Base-by-base conservation (phyloP, 2,888 invertebrate genomes). In the Halictus ligatus region DNA sequence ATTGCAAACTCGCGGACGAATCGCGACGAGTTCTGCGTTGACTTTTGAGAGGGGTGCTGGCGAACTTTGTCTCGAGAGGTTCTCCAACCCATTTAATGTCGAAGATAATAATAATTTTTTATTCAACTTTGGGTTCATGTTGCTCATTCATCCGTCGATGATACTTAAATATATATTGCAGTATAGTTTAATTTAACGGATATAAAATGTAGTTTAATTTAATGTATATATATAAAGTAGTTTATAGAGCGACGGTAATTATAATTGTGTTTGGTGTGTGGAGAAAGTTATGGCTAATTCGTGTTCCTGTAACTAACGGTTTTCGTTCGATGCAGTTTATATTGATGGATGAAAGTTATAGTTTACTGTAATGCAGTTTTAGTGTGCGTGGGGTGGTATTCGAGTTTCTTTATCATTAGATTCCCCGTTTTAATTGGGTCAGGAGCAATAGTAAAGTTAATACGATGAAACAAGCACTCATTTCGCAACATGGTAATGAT, bases 341-440 rank as follows among this genome's bases (percentile, higher is more conserved):
- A 58, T 7, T 10, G n/a, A 21, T 21, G 54, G n/a, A 58, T 58
- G 10, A 58, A 58, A 58, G n/a, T 58, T 58, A 10, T 3, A n/a
- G 10, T 58, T 7, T 0, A n/a, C n/a, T 12, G n/a, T 58, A n/a
- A n/a, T n/a, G 10, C 3, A 8, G 13, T 29, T 29, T 7, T 64
- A 64, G 0, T 7, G 7, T n/a, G 7, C 29, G 64, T 7, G 7
- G 29, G 25, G 12, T 7, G 29, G 64, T 29, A 3, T 64, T 64
- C 29, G 29, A 18, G 64, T 64, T 64, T 64, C 64, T 64, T 64
- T 64, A 18, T 64, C 29, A 64, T 64, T 64, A 64, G 64, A 64
- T 35, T 29, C 29, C 12, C 29, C 35, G 8, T 64, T 64, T 64
- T 64, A 64, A 64, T 64, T 64, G 29, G 15, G 8, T 18, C 29